Conservation (phyloP, 2,113 vertebrate genomes). For the Ginglymostoma cirratum region DNA sequence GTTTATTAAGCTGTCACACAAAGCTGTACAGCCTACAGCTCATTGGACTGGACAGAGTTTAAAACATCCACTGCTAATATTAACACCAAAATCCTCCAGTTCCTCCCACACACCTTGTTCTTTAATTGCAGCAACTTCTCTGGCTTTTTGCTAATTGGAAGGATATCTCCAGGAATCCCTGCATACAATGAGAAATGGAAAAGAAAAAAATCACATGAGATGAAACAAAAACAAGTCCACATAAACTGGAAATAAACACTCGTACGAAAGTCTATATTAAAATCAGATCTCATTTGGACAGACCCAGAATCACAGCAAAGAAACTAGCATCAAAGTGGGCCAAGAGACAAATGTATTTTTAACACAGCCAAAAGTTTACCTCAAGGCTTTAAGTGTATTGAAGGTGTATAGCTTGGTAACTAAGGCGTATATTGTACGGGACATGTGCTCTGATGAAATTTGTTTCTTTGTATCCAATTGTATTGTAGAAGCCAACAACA, state of each 20-base stretch:
- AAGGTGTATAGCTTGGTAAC: background rate
- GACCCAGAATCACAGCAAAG: background rate
- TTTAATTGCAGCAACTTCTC: constrained; percentile 86
- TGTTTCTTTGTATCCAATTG: too few species aligned
- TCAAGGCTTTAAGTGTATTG: background rate
- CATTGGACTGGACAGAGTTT: background rate
- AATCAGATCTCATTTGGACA: background rate
- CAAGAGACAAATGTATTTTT: background rate
- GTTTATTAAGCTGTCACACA: background rate
- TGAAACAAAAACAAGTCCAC: background rate
- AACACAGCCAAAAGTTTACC: background rate
- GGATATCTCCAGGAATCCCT: constrained; percentile 73
- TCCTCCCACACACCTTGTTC: constrained; percentile 61
- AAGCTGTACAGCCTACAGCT: background rate
- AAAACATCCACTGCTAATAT: background rate
- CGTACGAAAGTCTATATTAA: background rate
- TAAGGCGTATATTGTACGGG: background rate
- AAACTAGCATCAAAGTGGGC: background rate
- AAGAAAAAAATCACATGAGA: background rate
- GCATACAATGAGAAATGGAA: constrained; percentile 30
- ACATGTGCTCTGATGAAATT: too few species aligned
- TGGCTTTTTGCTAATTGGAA: constrained; percentile 68
- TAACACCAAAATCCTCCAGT: background rate
- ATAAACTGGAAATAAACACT: background rate
- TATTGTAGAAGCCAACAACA: too few species aligned